phyloP scores from a whole-genome alignment of 2,113 vertebrate genomes.

The Coptodon bakossiorum region DNA sequence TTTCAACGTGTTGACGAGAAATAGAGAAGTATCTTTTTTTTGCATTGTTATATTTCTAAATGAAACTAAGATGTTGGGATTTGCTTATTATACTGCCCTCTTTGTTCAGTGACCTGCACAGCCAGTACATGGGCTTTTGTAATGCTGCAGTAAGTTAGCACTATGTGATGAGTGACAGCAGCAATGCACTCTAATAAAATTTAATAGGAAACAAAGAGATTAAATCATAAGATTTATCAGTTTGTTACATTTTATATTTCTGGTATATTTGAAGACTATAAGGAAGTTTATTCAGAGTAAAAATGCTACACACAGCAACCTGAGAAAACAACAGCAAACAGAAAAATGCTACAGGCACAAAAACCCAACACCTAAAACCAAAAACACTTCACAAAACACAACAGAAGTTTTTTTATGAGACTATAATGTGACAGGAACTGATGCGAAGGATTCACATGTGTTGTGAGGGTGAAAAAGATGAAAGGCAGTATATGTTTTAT shows the following conservation, averaged over 20 bases:
- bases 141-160: background rate
- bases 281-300: background rate
- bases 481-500: background rate
- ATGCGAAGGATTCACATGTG: background rate
- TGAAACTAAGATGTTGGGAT: background rate
- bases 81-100: background rate
- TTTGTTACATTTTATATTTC: background rate
- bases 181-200: background rate
- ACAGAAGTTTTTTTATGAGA: background rate
- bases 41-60: background rate
- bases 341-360: background rate
- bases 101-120: background rate
- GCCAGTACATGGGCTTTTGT: accelerated
- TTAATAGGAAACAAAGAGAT: background rate
- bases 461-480: background rate
- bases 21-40: background rate
- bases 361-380: background rate
- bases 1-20: background rate
- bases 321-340: accelerated
- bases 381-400: background rate
- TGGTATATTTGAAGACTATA: background rate
- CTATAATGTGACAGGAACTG: background rate
- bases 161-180: background rate
- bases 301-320: background rate
- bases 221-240: background rate